Base-by-base conservation (phyloP, 2,797 vertebrate genomes). In the Catostomus latipinnis region DNA sequence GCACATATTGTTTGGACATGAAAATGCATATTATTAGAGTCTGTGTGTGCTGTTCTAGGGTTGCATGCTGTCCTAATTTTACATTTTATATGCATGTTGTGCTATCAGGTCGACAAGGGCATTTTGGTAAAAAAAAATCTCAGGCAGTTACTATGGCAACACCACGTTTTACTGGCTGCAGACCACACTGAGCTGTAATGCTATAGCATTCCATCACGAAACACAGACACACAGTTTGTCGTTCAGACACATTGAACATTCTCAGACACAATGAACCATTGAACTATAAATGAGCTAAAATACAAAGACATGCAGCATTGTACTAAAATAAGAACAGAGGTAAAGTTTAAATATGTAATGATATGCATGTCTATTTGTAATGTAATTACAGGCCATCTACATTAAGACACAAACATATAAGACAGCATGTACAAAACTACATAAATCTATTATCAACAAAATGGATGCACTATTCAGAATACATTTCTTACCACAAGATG, bases 131-230 rank as follows among this genome's bases (percentile, higher is more conserved):
- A 92, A 90, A 22, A 22, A 22, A 22, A 85, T 82, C 83, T 87
- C 81, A 76, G 80, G 81, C 88, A 84, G 94, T 95, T 93, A 82
- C 93, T 91, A 93, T 93, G 89, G 92, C 90, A 95, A 95, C 93
- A 86, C 87, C 88, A 91, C 88, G 90, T 90, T 91, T 89, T 91
- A 83, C 82, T 81, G 80, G 78, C 84, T 85, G 83, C 80, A 82
- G 80, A 79, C 75, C 48, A 61, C 72, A 80, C 62, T 61, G 80
- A 82, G 82, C 84, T 83, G 74, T 86, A 86, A 81, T 58, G 34
- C 80, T 85, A 81, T 85, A 85, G 84, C 84, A 85, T 87, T 85
- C 75, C 81, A 81, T 85, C 81, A 76, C 80, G 76, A 82, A 76
- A 84, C 76, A 80, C 74, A 76, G 79, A 82, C 75, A 71, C 63